Base-by-base conservation (phyloP, 2,888 invertebrate genomes). In the Lasioglossum leucozonium region DNA sequence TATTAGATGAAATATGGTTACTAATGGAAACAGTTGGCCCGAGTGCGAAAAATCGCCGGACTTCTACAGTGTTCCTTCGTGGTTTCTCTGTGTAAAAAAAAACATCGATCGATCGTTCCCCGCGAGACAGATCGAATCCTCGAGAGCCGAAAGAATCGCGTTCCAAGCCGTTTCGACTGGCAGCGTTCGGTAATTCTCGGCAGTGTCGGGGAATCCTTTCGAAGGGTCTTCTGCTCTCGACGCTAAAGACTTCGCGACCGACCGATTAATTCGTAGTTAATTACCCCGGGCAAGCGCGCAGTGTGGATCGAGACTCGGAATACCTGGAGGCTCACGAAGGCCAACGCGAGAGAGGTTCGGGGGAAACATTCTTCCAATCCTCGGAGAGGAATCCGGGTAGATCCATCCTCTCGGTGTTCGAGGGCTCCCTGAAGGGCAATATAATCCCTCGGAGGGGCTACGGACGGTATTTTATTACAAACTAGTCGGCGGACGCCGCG, bases 391-490 rank as follows among this genome's bases (percentile, higher is more conserved):
- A 89, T 85, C 74, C 75, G 73, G 86, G 22, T 22, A 51, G 51
- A 87, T 72, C 58, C 58, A 89, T 78, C 67, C 74, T 51, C 79
- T 30, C 51, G 22, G 44, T 26, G 51, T 67, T 67, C 69, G 55
- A 67, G 79, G 82, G 85, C 22, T 55, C 72, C 30, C 78, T 51
- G 76, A 81, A 84, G 86, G 77, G 87, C 82, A 86, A 85, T 89
- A 90, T 89, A 90, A 85, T 82, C 86, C 77, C 73, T 55, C 62
- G 82, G 79, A 89, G 16, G 30, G 90, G 83, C 77, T 82, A 80
- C 80, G 80, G 81, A 84, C 85, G 87, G 84, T 86, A 91, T 90
- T 90, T 90, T 90, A 90, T 90, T 90, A 87, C 80, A 78, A 77
- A 75, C 83, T 80, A 80, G 85, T 73, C 80, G 82, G 77, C 74